Evolutionary conservation across 2,113 vertebrate genomes (phyloP), one percentile per base, ranked within the genome.

Genomic region (Pogonocichla stellata): DNA sequence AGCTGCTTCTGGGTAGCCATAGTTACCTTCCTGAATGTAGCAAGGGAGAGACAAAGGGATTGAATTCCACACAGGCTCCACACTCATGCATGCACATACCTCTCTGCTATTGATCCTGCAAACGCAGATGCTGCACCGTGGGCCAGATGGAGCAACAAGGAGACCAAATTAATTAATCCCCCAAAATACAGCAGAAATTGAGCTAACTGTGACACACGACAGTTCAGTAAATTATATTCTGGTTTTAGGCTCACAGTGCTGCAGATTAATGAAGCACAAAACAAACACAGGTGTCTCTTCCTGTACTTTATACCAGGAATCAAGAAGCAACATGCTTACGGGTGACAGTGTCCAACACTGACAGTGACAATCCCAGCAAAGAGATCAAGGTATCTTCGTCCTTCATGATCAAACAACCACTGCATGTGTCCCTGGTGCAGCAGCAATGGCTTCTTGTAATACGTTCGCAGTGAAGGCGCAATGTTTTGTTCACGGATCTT

Each of bases 261-360:
- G 40, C 16, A 80, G 24, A 71, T n/a, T 33, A 65, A 58, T 3
- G 15, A 86, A 67, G 43, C 62, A 60, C 18, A 88, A 62, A 93
- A 58, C 22, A 6, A 45, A 42, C 17, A 29, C 0, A 40, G 24
- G 19, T 25, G 36, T 47, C 23, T 65, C 38, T 75, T 43, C 43
- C 33, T 73, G 38, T 28, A 31, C 36, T 58, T 82, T 64, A 33
- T 5, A 83, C 12, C 12, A 29, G 4, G 20, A 71, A 75, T 19
- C 47, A 62, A 69, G 57, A 9, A 54, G 28, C 40, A 75, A 14
- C n/a, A 48, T 42, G 96, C 99, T 99, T 97, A 99, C 99, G 99
- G 99, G 83, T 99, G 99, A 89, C 99, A 99, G 95, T 99, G 99
- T 48, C 99, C 99, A 43, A 99, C 98, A 66, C 98, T 98, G 95